Base-by-base conservation (phyloP, 2,113 vertebrate genomes). In the Macroglossus sobrinus region DNA sequence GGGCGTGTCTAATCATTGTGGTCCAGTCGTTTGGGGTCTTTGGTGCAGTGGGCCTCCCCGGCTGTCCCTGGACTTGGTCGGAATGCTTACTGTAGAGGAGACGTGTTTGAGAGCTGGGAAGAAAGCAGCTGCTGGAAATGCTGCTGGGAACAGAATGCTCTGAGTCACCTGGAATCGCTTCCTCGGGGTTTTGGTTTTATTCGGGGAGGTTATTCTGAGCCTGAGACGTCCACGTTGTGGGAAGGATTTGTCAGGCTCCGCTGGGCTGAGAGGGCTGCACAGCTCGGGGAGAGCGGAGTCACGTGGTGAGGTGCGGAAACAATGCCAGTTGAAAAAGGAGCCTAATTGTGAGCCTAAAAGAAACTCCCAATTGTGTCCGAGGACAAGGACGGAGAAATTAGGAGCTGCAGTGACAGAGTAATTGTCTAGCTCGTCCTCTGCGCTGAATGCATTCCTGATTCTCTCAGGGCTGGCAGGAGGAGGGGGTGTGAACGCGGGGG, bases 271-370 rank as follows among this genome's bases (percentile, higher is more conserved):
- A 89, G 84, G 71, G 84, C 1, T 6, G 94, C 5, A 93, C 94
- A 93, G 75, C 61, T 40, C 47, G 84, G 96, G 94, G 97, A 97
- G 97, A 95, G 96, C 47, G 89, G 72, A 95, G 97, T 84, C 90
- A 76, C 33, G 50, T 94, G 93, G 75, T 2, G 95, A 89, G 90
- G 92, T 33, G 0, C 68, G 8, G 82, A 94, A 87, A 92, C 95
- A 45, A 78, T 86, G 93, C 75, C 50, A 47, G 86, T 69, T 80
- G 96, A 89, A 96, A 95, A 98, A 94, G 94, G 95, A 43, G 94
- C 59, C 68, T 92, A 82, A 91, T 75, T 84, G 97, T 66, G 89
- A 96, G 82, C 96, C 95, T 96, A 66, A 38, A 94, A 94, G 96
- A 74, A 90, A 84, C 91, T 97, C 68, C 47, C 47, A 92, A 85